Conservation (phyloP, 2,888 invertebrate genomes). For the Platycnemis pennipes region DNA sequence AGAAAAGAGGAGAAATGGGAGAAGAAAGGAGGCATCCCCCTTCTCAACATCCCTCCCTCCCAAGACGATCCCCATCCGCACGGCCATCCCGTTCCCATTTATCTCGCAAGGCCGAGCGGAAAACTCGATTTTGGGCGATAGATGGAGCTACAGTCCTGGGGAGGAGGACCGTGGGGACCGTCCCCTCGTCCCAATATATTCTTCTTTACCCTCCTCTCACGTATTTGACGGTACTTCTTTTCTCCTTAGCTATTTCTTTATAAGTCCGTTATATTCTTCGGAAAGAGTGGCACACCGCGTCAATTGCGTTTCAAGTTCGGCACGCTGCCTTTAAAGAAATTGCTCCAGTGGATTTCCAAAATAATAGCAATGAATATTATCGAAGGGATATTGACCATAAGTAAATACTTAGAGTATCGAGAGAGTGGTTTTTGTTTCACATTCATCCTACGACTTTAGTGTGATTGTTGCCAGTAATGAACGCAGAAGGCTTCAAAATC, state of each 20-base stretch:
- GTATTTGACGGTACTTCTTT: neutral
- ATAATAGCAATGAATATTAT: too few relatives aligned
- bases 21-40: neutral
- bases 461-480: too few relatives aligned
- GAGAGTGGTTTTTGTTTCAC: too few relatives aligned
- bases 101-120: slow-evolving; percentile 51
- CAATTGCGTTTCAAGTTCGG: neutral
- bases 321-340: too few relatives aligned
- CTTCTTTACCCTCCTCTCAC: neutral
- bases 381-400: too few relatives aligned
- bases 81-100: slow-evolving; percentile 40
- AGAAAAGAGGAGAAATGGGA: neutral
- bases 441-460: too few relatives aligned
- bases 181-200: slow-evolving; percentile 37
- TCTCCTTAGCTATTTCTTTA: neutral
- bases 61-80: neutral
- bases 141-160: slow-evolving; percentile 42
- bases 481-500: too few relatives aligned
- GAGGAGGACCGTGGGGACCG: slow-evolving; percentile 1
- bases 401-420: too few relatives aligned
- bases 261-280: neutral
- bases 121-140: slow-evolving; percentile 64
- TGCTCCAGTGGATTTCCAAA: too few relatives aligned
- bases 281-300: neutral
- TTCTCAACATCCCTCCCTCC: neutral